Evolutionary conservation across 2,888 invertebrate species (phyloP).

Genomic region (Athalia cordata): DNA sequence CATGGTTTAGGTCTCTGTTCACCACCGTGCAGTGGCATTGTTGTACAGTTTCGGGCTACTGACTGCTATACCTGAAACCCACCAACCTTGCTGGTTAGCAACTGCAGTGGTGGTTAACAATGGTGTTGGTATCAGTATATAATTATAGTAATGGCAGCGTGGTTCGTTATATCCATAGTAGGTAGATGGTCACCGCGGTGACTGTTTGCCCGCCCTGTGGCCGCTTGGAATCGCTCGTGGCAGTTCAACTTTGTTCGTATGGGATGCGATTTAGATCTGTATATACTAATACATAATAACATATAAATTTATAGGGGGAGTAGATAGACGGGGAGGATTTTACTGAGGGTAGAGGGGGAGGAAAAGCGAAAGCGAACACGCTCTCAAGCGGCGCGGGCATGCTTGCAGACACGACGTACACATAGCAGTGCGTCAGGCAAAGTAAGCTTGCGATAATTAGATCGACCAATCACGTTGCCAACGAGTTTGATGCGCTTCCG

Average conservation of each 20-base stretch:
- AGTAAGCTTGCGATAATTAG: conserved; percentile 59
- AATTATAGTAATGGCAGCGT: conserved; percentile 9
- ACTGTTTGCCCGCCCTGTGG: conserved; percentile 32
- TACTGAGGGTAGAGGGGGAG: background rate
- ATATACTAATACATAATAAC: too few species aligned
- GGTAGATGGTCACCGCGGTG: conserved; percentile 7
- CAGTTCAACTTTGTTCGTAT: background rate
- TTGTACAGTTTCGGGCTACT: conserved; percentile 28
- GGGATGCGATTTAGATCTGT: too few species aligned
- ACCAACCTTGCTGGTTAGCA: background rate
- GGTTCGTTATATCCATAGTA: conserved; percentile 19
- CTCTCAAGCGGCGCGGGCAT: conserved; percentile 35
- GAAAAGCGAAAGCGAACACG: conserved; percentile 40
- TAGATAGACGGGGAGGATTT: background rate
- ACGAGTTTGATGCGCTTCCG: conserved; percentile 60
- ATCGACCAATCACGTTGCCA: conserved; percentile 60
- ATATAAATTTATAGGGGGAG: background rate
- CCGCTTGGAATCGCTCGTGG: conserved; percentile 24
- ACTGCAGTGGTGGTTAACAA: background rate
- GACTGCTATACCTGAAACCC: background rate
- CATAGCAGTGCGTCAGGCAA: conserved; percentile 45
- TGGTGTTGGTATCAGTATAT: background rate
- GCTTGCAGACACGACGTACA: background rate
- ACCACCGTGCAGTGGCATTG: conserved; percentile 41
- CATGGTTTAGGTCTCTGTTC: conserved; percentile 27